Percentiles rank a stretch among this genome's conserved stretches.
Conservation (phyloP, 2,113 vertebrate species). For the Eira barbara region DNA sequence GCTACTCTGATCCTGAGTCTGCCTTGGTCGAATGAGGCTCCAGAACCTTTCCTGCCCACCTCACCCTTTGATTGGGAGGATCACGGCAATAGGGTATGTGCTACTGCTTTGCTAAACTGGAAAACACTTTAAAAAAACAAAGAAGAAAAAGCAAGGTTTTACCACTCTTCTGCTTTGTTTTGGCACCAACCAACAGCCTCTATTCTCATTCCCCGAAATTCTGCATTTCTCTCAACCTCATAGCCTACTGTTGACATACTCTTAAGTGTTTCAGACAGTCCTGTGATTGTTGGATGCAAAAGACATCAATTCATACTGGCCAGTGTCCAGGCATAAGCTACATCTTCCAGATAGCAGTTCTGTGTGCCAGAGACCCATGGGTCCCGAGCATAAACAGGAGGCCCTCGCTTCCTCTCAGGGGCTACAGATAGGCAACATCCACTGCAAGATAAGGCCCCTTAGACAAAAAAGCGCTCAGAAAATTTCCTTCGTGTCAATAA, state of each 20-base stretch:
- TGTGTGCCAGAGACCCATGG: background rate
- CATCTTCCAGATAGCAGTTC: background rate
- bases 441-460: background rate
- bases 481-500: background rate
- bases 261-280: conserved; percentile 26
- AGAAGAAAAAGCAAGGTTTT: background rate
- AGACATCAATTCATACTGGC: background rate
- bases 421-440: background rate
- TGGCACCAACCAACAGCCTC: background rate
- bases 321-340: background rate
- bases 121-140: background rate
- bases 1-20: background rate
- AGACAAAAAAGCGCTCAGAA: background rate
- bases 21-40: background rate
- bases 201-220: conserved; percentile 25
- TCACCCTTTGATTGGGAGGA: background rate
- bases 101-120: background rate
- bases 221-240: background rate
- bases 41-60: background rate
- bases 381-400: background rate
- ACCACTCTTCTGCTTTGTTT: background rate
- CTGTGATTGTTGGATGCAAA: background rate
- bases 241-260: background rate
- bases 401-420: background rate
- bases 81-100: accelerated